phyloP scores from a whole-genome alignment of 2,888 invertebrate species.

The Melieria picta region DNA sequence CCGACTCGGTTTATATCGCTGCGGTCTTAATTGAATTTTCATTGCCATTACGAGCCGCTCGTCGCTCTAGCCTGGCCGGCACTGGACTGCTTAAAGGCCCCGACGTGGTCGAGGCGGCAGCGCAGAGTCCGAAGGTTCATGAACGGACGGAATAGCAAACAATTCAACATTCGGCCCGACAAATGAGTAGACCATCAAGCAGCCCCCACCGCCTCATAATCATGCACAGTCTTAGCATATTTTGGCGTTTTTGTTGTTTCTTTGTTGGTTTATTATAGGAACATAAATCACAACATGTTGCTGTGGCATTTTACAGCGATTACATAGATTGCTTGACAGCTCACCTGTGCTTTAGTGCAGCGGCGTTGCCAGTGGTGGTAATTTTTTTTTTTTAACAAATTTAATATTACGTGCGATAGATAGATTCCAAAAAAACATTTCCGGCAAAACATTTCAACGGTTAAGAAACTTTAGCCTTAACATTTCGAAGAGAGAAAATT shows the following conservation, averaged over 20 bases:
- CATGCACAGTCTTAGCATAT: constrained; percentile 7
- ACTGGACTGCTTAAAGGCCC: too few species aligned
- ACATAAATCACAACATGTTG: constrained; percentile 34
- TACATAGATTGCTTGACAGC: neutral
- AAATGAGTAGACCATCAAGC: neutral
- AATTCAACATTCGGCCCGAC: constrained; percentile 1
- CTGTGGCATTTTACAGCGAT: constrained; percentile 13
- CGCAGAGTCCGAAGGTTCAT: neutral
- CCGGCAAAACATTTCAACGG: too few species aligned
- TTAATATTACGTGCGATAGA: too few species aligned
- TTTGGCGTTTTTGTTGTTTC: constrained; percentile 15
- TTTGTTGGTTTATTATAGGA: constrained; percentile 26
- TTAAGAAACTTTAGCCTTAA: too few species aligned
- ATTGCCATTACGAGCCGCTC: constrained; percentile 26
- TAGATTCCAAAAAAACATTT: too few species aligned
- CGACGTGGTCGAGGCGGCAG: too few species aligned
- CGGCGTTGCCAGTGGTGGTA: too few species aligned
- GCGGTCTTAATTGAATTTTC: constrained; percentile 33
- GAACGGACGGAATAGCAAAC: neutral
- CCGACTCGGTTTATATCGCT: constrained; percentile 20
- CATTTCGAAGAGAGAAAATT: too few species aligned
- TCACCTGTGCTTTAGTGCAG: too few species aligned
- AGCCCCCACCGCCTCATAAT: constrained; percentile 21
- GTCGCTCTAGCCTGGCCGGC: neutral
- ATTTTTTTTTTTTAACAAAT: too few species aligned